Base-by-base conservation (phyloP, 2,797 vertebrate genomes). In the Centroberyx gerrardi region DNA sequence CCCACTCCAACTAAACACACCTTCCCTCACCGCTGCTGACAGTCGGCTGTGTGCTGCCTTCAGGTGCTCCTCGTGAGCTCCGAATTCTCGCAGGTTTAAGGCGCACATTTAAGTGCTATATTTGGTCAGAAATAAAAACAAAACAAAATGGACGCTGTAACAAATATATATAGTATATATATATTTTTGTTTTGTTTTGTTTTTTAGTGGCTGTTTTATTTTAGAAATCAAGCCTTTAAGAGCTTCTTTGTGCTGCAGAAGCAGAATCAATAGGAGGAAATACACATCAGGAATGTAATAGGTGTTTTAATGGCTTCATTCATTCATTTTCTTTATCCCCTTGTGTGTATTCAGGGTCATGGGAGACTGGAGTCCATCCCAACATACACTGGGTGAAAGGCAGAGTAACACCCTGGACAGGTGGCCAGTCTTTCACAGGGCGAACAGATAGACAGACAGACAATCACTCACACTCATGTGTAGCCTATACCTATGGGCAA, bases 1-100 rank as follows among this genome's bases (percentile, higher is more conserved):
- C 85, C 54, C 64, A 76, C 87, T 81, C 59, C 77, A 87, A 93
- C 90, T 93, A 66, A 89, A 93, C 93, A 80, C 92, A 92, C 90
- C 92, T 92, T 90, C 80, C 46, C 74, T 72, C 56, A 49, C 12
- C 72, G 69, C 77, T 65, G 85, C 92, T 88, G 91, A 90, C 87
- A 84, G 88, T 40, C 49, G 58, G 81, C n/a, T 58, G 13, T 3
- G 9, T 85, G 92, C 8, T 74, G 86, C 92, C 33, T 93, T 93
- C 88, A 88, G 0, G 52, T 79, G 75, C 84, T 1, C 2, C 14
- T 0, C 51, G 0, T 2, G 0, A 38, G 56, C 33, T 66, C 31
- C 0, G 76, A 3, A 17, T 61, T 82, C 29, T 8, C n/a, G 7
- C 9, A 8, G 2, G 5, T 54, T 27, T 18, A 27, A 52, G 15